Percentiles rank a stretch among this genome's conserved stretches.
These are phyloP conservation scores for Neotoxoptera formosana DNA, from an alignment of 1,140 invertebrate species.

Conservation along the genomic window DNA sequence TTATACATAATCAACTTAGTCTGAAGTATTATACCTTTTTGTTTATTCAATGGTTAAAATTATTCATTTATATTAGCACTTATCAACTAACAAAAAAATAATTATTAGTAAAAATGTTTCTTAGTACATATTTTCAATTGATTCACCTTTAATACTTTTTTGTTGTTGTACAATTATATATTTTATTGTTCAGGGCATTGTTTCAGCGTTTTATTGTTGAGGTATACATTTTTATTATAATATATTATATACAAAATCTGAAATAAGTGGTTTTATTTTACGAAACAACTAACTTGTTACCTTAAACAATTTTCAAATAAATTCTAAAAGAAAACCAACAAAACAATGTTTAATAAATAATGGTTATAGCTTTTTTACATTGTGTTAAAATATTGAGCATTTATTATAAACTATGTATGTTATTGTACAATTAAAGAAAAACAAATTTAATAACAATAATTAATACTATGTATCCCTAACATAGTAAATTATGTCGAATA, in stretches of 20 bases:
- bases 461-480: background rate
- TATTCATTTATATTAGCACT: background rate
- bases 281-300: background rate
- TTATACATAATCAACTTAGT: background rate
- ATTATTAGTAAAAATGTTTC: background rate
- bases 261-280: background rate
- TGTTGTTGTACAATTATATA: background rate
- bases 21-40: background rate
- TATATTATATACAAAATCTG: background rate
- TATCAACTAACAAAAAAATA: background rate
- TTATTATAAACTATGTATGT: background rate
- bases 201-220: no score
- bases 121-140: background rate
- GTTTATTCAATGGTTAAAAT: background rate
- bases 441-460: background rate
- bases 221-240: background rate
- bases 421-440: background rate
- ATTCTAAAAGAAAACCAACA: background rate
- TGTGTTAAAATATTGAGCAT: background rate
- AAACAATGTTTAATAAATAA: background rate
- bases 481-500: background rate
- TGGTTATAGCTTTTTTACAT: background rate
- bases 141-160: background rate
- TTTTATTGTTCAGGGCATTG: no score
- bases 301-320: background rate